phyloP scores from a whole-genome alignment of 2,888 invertebrate genomes.

The Labia minor region DNA sequence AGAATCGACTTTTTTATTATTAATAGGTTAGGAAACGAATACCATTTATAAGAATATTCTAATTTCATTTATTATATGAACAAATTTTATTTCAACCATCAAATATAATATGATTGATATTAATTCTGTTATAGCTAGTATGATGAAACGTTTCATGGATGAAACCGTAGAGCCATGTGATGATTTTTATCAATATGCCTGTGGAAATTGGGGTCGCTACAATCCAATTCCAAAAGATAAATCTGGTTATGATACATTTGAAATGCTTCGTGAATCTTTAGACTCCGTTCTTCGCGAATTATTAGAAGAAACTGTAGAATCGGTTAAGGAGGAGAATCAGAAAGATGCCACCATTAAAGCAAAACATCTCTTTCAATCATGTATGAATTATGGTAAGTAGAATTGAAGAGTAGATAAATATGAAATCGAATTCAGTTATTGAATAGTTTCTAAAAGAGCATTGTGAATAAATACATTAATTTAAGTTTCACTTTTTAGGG shows the following conservation, averaged over 20 bases:
- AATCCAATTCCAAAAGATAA: conserved; percentile 84
- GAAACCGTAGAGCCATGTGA: conserved; percentile 58
- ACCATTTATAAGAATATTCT: too few relatives aligned
- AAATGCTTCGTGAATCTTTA: conserved; percentile 72
- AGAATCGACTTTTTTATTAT: background rate
- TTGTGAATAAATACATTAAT: too few relatives aligned
- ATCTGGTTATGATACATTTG: conserved; percentile 80
- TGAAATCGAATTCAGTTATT: background rate
- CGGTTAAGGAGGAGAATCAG: conserved; percentile 28
- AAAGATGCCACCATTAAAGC: conserved; percentile 66
- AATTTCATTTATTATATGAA: too few relatives aligned
- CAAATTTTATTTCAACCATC: background rate
- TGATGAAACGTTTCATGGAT: conserved; percentile 72
- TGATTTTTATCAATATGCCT: conserved; percentile 77
- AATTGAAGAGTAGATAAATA: conserved; percentile 15
- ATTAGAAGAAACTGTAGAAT: conserved; percentile 44
- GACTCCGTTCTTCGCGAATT: conserved; percentile 57
- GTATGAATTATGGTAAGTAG: conserved; percentile 58
- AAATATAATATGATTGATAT: background rate
- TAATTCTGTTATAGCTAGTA: conserved; percentile 29
- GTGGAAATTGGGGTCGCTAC: conserved; percentile 72
- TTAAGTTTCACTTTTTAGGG: too few relatives aligned
- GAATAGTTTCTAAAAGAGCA: too few relatives aligned
- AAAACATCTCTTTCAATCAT: conserved; percentile 71
- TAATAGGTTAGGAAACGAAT: background rate